Percentiles rank a stretch among this genome's conserved stretches.
Evolutionary conservation across 2,113 vertebrate species (phyloP).

Genomic region (Bungarus multicinctus): DNA sequence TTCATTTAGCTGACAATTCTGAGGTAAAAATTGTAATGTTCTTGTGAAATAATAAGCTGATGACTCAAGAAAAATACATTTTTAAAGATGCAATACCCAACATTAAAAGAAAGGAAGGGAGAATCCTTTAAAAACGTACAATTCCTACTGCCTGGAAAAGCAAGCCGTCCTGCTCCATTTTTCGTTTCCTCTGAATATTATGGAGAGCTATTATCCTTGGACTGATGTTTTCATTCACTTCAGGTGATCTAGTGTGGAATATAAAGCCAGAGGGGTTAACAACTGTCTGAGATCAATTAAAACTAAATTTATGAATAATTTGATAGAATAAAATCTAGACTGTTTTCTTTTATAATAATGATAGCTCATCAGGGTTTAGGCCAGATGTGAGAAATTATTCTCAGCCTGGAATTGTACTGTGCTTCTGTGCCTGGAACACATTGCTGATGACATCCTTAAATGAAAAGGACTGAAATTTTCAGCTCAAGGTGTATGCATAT

Average conservation of each 20-base stretch:
- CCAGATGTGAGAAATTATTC: not conserved
- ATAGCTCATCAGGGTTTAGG: not conserved
- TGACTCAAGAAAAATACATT: not conserved
- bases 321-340: too few relatives aligned
- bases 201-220: constrained; percentile 81
- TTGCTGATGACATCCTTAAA: not conserved
- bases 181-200: constrained; percentile 91
- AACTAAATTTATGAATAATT: not conserved
- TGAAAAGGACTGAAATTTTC: not conserved
- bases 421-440: not conserved
- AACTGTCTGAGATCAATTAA: constrained; percentile 36
- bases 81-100: constrained; percentile 8
- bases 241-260: constrained; percentile 70
- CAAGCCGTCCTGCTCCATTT: constrained; percentile 81
- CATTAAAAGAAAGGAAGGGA: not conserved
- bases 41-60: not conserved
- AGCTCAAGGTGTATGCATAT: not conserved
- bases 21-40: not conserved
- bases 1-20: not conserved
- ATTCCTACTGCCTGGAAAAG: constrained; percentile 85
- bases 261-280: constrained; percentile 59
- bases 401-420: not conserved
- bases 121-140: constrained; percentile 70
- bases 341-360: not conserved
- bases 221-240: constrained; percentile 78